These are phyloP conservation scores for Danaus chrysippus DNA, from an alignment of 2,888 invertebrate genomes.

Conservation along the genomic window DNA sequence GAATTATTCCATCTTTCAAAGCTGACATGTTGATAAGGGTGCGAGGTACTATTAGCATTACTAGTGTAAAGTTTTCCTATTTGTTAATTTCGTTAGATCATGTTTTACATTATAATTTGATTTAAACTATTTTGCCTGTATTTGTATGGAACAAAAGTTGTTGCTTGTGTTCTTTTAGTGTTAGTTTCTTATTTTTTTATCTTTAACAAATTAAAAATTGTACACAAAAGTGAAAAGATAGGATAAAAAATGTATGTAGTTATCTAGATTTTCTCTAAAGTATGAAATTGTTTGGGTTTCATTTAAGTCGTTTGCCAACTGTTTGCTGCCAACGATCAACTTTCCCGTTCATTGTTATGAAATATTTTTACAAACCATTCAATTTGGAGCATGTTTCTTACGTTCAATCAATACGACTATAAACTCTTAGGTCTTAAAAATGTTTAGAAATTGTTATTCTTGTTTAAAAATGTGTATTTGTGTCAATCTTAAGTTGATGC, in stretches of 20 bases:
- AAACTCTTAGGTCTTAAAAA: not conserved
- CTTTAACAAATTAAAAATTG: not conserved
- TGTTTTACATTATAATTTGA: not conserved
- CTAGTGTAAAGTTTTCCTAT: not conserved
- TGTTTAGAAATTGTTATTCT: not conserved
- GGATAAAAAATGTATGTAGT: conserved; percentile 11
- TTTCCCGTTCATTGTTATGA: conserved; percentile 28
- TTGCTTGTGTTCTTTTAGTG: no score
- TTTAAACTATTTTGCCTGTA: no score
- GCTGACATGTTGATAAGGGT: conserved; percentile 7
- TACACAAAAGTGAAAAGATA: not conserved
- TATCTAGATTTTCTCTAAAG: conserved; percentile 22
- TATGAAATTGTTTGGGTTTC: conserved; percentile 24
- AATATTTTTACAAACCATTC: conserved; percentile 25
- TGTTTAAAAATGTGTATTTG: no score
- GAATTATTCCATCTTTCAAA: conserved; percentile 4
- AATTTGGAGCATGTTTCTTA: conserved; percentile 24
- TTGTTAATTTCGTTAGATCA: not conserved
- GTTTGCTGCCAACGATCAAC: conserved; percentile 28
- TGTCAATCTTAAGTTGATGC: no score
- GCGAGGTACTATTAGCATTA: not conserved
- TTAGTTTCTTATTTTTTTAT: no score
- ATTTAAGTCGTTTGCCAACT: conserved; percentile 27
- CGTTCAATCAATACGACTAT: conserved; percentile 16
- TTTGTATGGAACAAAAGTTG: no score